These are phyloP conservation scores for Neostethus bicornis DNA, from an alignment of 2,797 vertebrate species.

Conservation along the genomic window DNA sequence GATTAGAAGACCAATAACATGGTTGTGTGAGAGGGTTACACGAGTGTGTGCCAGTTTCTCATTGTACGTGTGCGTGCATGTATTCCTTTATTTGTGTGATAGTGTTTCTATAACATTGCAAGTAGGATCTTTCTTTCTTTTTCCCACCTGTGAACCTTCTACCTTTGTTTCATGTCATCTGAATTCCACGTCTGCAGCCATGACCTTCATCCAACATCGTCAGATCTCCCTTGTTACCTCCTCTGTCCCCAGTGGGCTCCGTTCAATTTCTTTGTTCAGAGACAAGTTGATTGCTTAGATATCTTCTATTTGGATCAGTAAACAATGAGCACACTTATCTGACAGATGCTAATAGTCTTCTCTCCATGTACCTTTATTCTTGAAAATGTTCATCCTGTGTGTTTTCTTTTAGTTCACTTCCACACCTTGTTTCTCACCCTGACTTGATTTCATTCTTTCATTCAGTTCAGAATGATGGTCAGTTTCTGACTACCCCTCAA, in stretches of 20 bases:
- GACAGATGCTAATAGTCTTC: conserved; percentile 45
- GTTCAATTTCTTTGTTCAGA: conserved; percentile 18
- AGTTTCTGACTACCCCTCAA: conserved; percentile 18
- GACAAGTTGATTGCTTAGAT: conserved; percentile 30
- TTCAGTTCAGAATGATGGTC: conserved; percentile 22
- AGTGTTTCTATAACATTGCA: conserved; percentile 52
- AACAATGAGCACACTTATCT: conserved; percentile 27
- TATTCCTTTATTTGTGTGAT: conserved; percentile 19
- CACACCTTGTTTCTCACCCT: conserved; percentile 13
- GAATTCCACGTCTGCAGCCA: conserved; percentile 14
- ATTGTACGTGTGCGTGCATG: conserved; percentile 16
- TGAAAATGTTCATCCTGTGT: conserved; percentile 14
- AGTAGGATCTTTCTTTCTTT: conserved; percentile 4
- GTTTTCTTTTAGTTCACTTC: background rate
- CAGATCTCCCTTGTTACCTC: conserved; percentile 19
- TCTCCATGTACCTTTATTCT: conserved; percentile 21
- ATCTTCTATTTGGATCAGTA: conserved; percentile 24
- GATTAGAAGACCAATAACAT: conserved; percentile 74
- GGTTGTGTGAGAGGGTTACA: conserved; percentile 66
- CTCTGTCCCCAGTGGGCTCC: background rate
- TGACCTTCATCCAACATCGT: conserved; percentile 45
- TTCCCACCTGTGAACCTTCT: conserved; percentile 11
- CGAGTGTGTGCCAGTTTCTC: conserved; percentile 23
- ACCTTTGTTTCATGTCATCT: conserved; percentile 9
- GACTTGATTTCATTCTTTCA: conserved; percentile 20